Evolutionary conservation across 1,140 invertebrate species (phyloP).

Genomic region (Pseudomyrmex dendroicus): DNA sequence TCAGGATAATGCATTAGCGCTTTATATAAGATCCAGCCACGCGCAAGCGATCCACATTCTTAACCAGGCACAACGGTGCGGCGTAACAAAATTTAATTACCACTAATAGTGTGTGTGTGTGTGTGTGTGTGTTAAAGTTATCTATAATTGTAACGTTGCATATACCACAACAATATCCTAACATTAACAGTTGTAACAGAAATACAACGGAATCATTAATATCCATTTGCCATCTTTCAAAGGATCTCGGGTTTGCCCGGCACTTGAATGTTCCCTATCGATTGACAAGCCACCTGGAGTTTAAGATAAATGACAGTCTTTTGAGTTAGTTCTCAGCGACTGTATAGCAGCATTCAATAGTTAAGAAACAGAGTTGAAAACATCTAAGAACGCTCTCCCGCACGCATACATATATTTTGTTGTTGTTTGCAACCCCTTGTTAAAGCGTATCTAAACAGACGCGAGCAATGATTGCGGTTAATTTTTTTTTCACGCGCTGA

Average conservation of each 20-base stretch:
- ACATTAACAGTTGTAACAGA: no score
- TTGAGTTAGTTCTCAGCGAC: not conserved
- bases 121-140: not conserved
- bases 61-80: constrained; percentile 21
- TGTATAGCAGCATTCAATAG: not conserved
- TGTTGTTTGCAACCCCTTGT: not conserved
- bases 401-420: not conserved
- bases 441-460: constrained; percentile 5
- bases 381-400: not conserved
- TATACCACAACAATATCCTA: no score
- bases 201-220: no score
- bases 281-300: no score
- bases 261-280: no score
- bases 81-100: constrained; percentile 36
- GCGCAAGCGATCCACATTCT: constrained; percentile 50
- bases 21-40: constrained; percentile 75
- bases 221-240: no score
- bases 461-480: constrained; percentile 37
- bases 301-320: not conserved
- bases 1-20: constrained; percentile 79
- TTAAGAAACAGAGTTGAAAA: not conserved
- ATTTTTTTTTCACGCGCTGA: constrained; percentile 51
- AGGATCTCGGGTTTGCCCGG: no score
- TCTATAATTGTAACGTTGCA: no score
- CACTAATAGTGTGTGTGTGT: not conserved